A percentile compares a stretch with the other conserved stretches of the same genome.
Conservation (phyloP, 2,113 vertebrate species). For the Phyllostomus discolor region DNA sequence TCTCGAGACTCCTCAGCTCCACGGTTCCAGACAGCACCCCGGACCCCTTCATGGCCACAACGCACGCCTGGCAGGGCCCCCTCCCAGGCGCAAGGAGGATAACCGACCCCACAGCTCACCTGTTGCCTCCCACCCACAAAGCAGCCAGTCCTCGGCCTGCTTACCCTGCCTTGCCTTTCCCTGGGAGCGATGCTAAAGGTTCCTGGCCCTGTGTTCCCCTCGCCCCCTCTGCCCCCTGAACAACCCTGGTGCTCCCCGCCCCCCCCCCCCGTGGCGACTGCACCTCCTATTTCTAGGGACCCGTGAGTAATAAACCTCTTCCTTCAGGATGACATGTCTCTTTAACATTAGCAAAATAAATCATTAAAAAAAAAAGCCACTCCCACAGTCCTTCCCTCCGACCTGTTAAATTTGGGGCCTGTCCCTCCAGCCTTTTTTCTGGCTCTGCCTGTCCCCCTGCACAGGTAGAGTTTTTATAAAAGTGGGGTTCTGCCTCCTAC, state of each 20-base stretch:
- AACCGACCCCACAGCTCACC: background rate
- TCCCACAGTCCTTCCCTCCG: background rate
- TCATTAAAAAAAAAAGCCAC: background rate
- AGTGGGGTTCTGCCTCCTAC: background rate
- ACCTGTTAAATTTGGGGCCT: background rate
- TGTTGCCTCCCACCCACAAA: background rate
- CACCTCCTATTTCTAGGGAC: background rate
- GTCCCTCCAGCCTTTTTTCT: background rate
- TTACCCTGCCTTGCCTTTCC: background rate
- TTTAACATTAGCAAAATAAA: background rate
- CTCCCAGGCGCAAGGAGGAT: background rate
- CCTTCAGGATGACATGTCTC: background rate
- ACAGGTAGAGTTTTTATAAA: background rate
- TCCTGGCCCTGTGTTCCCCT: background rate
- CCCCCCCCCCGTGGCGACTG: background rate
- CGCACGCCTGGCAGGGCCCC: fast-evolving
- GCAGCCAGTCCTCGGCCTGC: background rate
- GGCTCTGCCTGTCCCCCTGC: background rate
- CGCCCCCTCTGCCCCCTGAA: background rate
- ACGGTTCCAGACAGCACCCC: fast-evolving
- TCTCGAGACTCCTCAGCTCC: fast-evolving
- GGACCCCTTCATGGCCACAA: fast-evolving
- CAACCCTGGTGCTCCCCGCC: background rate
- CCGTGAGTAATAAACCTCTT: background rate
- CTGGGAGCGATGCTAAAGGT: too few species aligned